Evolutionary conservation across 2,888 invertebrate species (phyloP), one percentile per base, ranked within the genome.

Genomic region (Noctua pronuba): DNA sequence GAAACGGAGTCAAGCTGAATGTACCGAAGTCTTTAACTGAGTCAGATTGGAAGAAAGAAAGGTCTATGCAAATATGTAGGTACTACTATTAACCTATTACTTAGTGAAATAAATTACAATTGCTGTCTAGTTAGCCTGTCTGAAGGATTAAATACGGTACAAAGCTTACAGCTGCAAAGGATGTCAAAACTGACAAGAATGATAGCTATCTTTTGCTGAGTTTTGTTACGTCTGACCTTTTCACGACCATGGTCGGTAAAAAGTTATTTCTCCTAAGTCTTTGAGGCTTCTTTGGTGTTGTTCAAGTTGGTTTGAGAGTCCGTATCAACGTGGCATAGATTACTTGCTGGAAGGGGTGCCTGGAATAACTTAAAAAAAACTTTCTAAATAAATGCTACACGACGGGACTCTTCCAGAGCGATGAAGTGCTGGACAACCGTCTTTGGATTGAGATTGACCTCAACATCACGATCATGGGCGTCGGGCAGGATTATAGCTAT

Each of bases 1-100:
- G 60, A 79, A 58, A 52, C 13, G 13, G 3, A 41, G n/a, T 7
- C 69, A 16, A 13, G 1, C 28, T 18, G 31, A 38, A 35, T 49
- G 52, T 38, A 64, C 46, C 64, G 71, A 72, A 74, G 66, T 52
- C 16, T 16, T 52, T 52, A 58, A 21, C 16, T 10, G 18, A 21
- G 28, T 13, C 10, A 3, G 11, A 6, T 55, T 46, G 24, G 24
- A 66, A 46, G 24, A 21, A 31, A 28, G 11, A 41, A 13, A 65
- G 24, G 7, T 38, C 24, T 16, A 60, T 60, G 28, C 38, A 69
- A 76, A 28, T 11, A 46, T 35, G n/a, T 11, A 49, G 13, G 0
- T 52, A 46, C n/a, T 41, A 41, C 44, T 44, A 44, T 44, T 44
- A 44, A 13, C 41, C 41, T 44, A 46, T 3, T 6, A 44, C 35